Conservation (phyloP, 2,797 vertebrate genomes). For the Lepidocolaptes lacrymiger region DNA sequence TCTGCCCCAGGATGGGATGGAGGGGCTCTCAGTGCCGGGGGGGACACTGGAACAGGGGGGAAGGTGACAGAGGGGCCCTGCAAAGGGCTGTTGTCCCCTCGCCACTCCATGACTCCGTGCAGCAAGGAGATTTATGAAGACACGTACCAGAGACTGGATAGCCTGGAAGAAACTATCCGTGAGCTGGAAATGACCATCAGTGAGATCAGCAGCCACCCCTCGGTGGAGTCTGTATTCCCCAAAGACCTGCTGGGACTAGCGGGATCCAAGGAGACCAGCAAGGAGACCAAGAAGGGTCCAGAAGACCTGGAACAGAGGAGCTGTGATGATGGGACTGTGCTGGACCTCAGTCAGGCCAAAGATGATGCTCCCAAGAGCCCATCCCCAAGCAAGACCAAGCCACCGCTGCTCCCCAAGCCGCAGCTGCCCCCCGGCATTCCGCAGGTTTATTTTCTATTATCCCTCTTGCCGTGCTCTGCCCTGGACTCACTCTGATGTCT, state of each 20-base stretch:
- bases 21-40: background rate
- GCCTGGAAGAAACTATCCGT: constrained; percentile 91
- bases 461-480: constrained; percentile 36
- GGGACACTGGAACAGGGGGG: fast-evolving
- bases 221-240: constrained; percentile 34
- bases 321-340: background rate
- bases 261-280: background rate
- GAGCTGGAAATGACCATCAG: constrained; percentile 90
- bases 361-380: background rate
- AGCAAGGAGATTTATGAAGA: constrained; percentile 77
- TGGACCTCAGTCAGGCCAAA: constrained; percentile 1
- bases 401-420: constrained; percentile 86
- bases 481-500: constrained; percentile 32
- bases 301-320: background rate
- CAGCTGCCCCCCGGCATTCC: constrained; percentile 34
- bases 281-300: background rate
- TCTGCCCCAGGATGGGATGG: background rate
- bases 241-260: background rate
- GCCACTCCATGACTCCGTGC: background rate
- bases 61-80: fast-evolving
- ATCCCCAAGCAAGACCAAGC: constrained; percentile 66
- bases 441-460: constrained; percentile 81
- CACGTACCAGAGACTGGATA: constrained; percentile 85
- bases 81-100: background rate
- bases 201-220: constrained; percentile 81